Evolutionary conservation across 2,797 vertebrate species (phyloP).

Genomic region (Tragelaphus oryx): DNA sequence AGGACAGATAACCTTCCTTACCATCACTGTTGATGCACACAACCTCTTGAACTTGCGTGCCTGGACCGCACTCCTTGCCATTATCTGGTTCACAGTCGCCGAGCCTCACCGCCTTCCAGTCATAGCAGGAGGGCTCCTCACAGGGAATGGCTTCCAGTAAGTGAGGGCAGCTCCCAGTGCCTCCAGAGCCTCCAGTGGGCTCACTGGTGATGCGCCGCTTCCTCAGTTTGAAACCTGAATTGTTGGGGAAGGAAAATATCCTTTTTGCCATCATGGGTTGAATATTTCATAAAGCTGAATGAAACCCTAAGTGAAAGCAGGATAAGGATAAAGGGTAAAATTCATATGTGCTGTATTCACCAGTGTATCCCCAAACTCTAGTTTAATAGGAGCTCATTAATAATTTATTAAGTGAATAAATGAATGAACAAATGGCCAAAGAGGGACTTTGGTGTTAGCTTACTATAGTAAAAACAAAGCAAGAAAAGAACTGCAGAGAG

Average conservation of each 20-base stretch:
- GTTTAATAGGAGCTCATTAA: neutral
- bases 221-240: slow-evolving; percentile 93
- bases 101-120: slow-evolving; percentile 87
- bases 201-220: slow-evolving; percentile 88
- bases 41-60: slow-evolving; percentile 85
- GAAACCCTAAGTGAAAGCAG: neutral
- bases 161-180: slow-evolving; percentile 91
- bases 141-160: slow-evolving; percentile 95
- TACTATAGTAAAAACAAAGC: neutral
- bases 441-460: neutral
- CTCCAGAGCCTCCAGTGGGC: slow-evolving; percentile 85
- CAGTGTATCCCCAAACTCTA: neutral
- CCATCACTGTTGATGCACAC: slow-evolving; percentile 91
- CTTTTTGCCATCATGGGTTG: neutral
- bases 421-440: neutral
- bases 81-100: slow-evolving; percentile 89
- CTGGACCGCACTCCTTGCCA: slow-evolving; percentile 87
- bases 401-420: neutral
- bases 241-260: slow-evolving; percentile 14
- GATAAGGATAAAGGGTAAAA: neutral
- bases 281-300: neutral
- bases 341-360: neutral
- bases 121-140: slow-evolving; percentile 93
- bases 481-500: neutral
- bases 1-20: slow-evolving; percentile 76